These are phyloP conservation scores for Julus scandinavius DNA, from an alignment of 2,888 invertebrate species.

Conservation along the genomic window DNA sequence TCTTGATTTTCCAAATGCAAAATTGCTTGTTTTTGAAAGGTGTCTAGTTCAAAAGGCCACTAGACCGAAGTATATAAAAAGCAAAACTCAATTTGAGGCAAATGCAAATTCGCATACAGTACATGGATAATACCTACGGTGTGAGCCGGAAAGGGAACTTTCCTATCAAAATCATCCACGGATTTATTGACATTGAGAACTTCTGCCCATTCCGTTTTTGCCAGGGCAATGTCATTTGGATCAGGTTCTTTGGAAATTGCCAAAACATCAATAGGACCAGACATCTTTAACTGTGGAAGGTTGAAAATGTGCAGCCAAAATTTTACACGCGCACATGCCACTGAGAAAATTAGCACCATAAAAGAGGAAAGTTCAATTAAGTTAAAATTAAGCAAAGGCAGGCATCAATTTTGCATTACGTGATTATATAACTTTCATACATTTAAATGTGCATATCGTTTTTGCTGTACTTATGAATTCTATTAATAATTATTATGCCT, in stretches of 20 bases:
- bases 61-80: constrained; percentile 54
- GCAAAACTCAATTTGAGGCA: constrained; percentile 37
- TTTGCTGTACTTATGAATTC: too few relatives aligned
- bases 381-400: too few relatives aligned
- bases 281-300: background rate
- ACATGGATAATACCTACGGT: constrained; percentile 64
- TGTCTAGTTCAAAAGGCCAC: constrained; percentile 93
- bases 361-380: too few relatives aligned
- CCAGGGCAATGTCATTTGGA: constrained; percentile 67
- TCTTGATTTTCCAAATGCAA: constrained; percentile 91
- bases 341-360: too few relatives aligned
- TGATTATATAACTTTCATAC: too few relatives aligned
- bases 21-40: constrained; percentile 97
- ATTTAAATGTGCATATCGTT: too few relatives aligned
- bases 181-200: constrained; percentile 84
- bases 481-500: too few relatives aligned
- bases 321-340: too few relatives aligned
- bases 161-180: constrained; percentile 81
- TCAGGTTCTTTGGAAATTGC: constrained; percentile 73
- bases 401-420: too few relatives aligned
- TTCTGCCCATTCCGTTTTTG: constrained; percentile 81
- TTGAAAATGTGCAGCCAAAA: too few relatives aligned
- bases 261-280: constrained; percentile 66
- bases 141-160: constrained; percentile 85
- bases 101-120: constrained; percentile 14